phyloP scores from a whole-genome alignment of 2,113 vertebrate species.

The Petroica traversi region DNA sequence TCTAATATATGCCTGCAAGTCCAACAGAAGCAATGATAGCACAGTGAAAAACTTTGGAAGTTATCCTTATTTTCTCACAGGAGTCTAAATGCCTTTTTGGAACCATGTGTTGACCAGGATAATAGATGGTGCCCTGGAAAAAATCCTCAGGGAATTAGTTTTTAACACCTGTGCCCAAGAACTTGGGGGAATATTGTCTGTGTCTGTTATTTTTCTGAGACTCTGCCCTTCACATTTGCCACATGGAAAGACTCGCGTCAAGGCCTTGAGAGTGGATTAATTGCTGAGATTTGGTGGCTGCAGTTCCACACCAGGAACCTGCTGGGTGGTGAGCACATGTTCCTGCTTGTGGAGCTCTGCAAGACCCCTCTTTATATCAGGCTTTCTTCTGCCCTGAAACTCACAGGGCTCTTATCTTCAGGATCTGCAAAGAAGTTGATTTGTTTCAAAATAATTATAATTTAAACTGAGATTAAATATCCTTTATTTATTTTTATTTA shows the following conservation, averaged over 20 bases:
- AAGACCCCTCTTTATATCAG: background rate
- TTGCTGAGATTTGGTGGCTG: background rate
- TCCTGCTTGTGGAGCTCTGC: fast-evolving
- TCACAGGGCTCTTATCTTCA: background rate
- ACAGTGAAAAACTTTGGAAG: background rate
- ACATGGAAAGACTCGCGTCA: background rate
- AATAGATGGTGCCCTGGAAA: background rate
- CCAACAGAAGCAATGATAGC: background rate
- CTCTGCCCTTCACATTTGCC: background rate
- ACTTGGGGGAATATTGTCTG: background rate
- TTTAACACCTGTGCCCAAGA: background rate
- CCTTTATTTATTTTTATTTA: background rate
- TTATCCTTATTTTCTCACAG: background rate
- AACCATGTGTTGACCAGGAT: background rate
- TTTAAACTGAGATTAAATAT: background rate
- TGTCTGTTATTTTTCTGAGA: background rate
- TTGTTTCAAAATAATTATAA: background rate
- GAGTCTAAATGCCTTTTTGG: background rate
- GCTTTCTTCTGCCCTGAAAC: background rate
- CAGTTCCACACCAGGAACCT: background rate
- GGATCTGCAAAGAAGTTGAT: background rate
- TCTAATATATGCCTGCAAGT: fast-evolving
- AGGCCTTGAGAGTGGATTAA: background rate
- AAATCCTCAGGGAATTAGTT: background rate
- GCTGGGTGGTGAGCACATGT: fast-evolving